phyloP scores from a whole-genome alignment of 2,888 invertebrate genomes.

The Nasonia oneida region DNA sequence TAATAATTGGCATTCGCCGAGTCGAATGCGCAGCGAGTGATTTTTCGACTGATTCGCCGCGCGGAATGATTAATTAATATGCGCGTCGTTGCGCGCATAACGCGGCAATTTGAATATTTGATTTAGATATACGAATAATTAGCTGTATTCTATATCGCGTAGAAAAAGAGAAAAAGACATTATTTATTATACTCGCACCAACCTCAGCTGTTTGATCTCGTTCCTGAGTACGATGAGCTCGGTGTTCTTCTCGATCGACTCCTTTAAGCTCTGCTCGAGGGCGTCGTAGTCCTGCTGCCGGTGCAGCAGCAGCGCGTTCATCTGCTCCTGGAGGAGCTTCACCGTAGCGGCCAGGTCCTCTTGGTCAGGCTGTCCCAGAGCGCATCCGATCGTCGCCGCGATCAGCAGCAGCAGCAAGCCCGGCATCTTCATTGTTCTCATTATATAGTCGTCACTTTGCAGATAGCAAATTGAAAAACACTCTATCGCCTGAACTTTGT shows the following conservation, averaged over 20 bases:
- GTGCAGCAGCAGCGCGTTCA: constrained; percentile 80
- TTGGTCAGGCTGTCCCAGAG: not conserved
- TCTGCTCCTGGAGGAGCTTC: constrained; percentile 81
- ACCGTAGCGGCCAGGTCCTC: constrained; percentile 78
- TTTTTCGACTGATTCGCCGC: too few species aligned
- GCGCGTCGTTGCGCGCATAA: too few species aligned
- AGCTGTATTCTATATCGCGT: too few species aligned
- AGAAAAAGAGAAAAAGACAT: too few species aligned
- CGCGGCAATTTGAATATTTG: too few species aligned
- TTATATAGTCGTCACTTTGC: too few species aligned
- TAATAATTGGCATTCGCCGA: not conserved
- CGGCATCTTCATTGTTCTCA: not conserved
- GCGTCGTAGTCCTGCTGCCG: constrained; percentile 81
- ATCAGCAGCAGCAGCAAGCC: not conserved
- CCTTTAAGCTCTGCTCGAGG: constrained; percentile 81
- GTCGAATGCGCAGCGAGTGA: not conserved
- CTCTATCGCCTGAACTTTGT: too few species aligned
- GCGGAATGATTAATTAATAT: too few species aligned
- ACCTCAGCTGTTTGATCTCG: constrained; percentile 81
- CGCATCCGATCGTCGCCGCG: not conserved
- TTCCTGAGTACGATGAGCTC: constrained; percentile 80
- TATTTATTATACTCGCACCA: constrained; percentile 30
- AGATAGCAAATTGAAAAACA: too few species aligned
- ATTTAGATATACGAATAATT: too few species aligned
- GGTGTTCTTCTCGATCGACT: constrained; percentile 80